Base-by-base conservation (phyloP, 1,140 invertebrate species). In the Drosophila kohkoa region DNA sequence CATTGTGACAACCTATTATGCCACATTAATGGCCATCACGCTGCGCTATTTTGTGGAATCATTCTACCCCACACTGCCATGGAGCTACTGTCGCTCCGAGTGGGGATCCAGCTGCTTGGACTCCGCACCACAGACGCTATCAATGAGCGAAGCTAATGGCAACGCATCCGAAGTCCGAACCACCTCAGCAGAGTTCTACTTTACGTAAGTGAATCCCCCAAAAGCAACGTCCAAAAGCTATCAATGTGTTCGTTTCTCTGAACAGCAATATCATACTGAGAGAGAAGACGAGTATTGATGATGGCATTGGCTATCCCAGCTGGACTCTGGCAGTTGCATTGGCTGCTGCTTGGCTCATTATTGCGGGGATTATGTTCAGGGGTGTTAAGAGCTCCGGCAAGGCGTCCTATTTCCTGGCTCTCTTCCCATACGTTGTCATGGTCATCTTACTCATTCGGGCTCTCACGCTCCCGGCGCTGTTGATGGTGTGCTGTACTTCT, bases 351-450 rank as follows among this genome's bases (percentile, higher is more conserved):
- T 98, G 97, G 97, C 59, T 96, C 32, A 92, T 95, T 13, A 95
- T 98, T 16, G 97, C 96, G 79, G 76, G 96, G 20, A 96, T 97
- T 62, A 94, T 97, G 32, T 94, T 96, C 45, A 95, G 95, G 88
- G 97, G 97, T 38, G 96, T 98, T 1, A 95, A 95, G 82, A 96
- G 95, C 76, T 96, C 95, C 0, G 96, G 96, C 49, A 96, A 96
- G 92, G 96, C 95, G 0, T 95, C 96, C 0, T 98, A 98, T 85
- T 97, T 98, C 88, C 94, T 97, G 0, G 97, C 97, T 0, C 90
- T 97, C 2, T 98, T 98, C 87, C 97, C 97, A 0, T 98, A 98
- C 90, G 93, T 97, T 1, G 94, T 98, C 10, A 94, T 98, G 91
- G 91, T 96, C 1, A 95, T 96, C 4, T 91, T 98, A 2, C 93